phyloP scores from a whole-genome alignment of 2,113 vertebrate species.

The Dasyprocta punctata region DNA sequence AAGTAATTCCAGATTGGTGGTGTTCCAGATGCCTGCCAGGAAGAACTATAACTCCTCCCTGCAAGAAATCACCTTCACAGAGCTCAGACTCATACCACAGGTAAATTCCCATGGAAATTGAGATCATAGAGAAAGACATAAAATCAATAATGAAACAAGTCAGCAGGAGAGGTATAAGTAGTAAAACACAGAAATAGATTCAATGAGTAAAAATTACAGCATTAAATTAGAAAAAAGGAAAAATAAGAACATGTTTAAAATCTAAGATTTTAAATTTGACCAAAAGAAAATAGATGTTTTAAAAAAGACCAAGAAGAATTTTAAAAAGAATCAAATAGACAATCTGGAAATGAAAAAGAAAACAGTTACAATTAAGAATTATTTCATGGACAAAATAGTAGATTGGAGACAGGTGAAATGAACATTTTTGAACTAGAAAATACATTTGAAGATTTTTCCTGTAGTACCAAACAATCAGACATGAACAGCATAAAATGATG shows the following conservation, averaged over 20 bases:
- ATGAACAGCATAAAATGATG: background rate
- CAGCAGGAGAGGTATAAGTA: background rate
- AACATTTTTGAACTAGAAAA: background rate
- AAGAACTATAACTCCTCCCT: slow-evolving; percentile 18
- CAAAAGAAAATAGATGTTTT: background rate
- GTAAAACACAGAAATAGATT: slow-evolving; percentile 41
- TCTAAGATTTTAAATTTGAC: background rate
- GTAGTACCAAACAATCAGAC: background rate
- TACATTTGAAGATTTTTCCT: background rate
- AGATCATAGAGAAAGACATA: background rate
- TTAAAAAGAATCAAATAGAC: background rate
- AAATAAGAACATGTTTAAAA: background rate
- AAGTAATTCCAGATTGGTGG: slow-evolving; percentile 33
- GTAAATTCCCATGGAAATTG: slow-evolving; percentile 14
- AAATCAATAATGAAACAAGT: slow-evolving; percentile 36
- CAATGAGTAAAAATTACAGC: background rate
- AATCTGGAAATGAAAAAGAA: background rate
- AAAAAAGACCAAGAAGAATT: background rate
- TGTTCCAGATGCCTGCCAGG: background rate
- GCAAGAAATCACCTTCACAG: slow-evolving; percentile 9
- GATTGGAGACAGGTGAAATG: background rate
- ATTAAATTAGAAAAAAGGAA: background rate
- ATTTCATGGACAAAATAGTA: background rate
- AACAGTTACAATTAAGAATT: background rate
- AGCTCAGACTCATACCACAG: background rate